Conservation (phyloP, 2,888 invertebrate species). For the Melieria picta region DNA sequence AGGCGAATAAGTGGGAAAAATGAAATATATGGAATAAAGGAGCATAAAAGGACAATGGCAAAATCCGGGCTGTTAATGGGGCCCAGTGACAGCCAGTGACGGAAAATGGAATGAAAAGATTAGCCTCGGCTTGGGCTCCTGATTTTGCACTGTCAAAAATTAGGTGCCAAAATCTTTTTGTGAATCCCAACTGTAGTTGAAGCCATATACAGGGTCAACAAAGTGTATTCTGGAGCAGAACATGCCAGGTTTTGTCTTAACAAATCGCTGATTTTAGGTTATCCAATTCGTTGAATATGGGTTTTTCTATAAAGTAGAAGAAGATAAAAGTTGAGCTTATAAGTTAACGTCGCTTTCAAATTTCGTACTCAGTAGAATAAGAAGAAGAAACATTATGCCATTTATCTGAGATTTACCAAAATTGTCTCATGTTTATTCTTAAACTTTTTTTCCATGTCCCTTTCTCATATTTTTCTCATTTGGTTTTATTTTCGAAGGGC, state of each 20-base stretch:
- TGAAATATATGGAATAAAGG: neutral
- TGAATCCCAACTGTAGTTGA: too few relatives aligned
- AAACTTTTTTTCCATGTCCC: too few relatives aligned
- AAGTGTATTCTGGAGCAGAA: too few relatives aligned
- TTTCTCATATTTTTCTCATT: too few relatives aligned
- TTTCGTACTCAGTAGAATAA: neutral
- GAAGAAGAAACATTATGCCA: neutral
- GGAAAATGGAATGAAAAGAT: conserved; percentile 18
- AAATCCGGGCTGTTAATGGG: neutral
- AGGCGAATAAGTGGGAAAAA: neutral
- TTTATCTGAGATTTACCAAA: too few relatives aligned
- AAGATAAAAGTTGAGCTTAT: neutral
- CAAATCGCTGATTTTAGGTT: neutral
- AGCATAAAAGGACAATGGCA: neutral
- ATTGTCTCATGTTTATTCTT: too few relatives aligned
- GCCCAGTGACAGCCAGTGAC: too few relatives aligned
- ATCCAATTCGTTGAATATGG: neutral
- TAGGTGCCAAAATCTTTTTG: too few relatives aligned
- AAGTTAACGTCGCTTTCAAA: neutral
- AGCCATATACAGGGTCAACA: too few relatives aligned
- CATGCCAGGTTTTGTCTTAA: neutral
- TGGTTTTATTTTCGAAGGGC: too few relatives aligned
- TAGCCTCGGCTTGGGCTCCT: neutral
- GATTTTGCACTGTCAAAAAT: too few relatives aligned
- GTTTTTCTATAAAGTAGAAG: neutral